phyloP scores from a whole-genome alignment of 2,888 invertebrate species.

The Chalcis sispes region DNA sequence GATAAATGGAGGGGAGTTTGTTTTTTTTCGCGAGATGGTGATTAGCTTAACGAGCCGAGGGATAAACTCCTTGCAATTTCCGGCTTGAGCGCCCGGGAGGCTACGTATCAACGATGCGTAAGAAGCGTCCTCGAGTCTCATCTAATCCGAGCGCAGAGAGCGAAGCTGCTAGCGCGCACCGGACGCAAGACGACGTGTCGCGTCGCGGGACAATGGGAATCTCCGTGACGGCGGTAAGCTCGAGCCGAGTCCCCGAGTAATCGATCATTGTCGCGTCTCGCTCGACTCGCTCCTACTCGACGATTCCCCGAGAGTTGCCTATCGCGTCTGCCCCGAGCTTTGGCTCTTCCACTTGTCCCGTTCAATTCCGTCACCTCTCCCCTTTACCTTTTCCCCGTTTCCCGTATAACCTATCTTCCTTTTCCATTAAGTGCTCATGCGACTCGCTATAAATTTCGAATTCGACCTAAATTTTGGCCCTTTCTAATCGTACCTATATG shows the following conservation, averaged over 20 bases:
- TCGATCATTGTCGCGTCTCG: constrained; percentile 47
- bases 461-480: too few species aligned
- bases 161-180: background rate
- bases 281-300: constrained; percentile 40
- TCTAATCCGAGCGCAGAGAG: background rate
- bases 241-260: too few species aligned
- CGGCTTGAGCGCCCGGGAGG: constrained; percentile 5
- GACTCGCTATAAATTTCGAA: too few species aligned
- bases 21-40: constrained; percentile 29
- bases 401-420: too few species aligned
- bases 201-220: background rate
- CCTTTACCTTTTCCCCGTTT: too few species aligned
- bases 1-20: background rate
- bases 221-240: background rate
- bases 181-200: background rate
- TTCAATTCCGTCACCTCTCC: too few species aligned
- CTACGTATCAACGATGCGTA: constrained; percentile 25
- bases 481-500: too few species aligned
- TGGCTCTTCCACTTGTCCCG: constrained; percentile 19
- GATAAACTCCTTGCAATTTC: constrained; percentile 7
- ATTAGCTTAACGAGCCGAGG: constrained; percentile 48
- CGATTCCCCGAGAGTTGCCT: too few species aligned
- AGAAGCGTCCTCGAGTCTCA: constrained; percentile 25
- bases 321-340: constrained; percentile 15
- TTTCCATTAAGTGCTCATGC: too few species aligned